phyloP scores from a whole-genome alignment of 2,113 vertebrate genomes.

The Oreotragus oreotragus region DNA sequence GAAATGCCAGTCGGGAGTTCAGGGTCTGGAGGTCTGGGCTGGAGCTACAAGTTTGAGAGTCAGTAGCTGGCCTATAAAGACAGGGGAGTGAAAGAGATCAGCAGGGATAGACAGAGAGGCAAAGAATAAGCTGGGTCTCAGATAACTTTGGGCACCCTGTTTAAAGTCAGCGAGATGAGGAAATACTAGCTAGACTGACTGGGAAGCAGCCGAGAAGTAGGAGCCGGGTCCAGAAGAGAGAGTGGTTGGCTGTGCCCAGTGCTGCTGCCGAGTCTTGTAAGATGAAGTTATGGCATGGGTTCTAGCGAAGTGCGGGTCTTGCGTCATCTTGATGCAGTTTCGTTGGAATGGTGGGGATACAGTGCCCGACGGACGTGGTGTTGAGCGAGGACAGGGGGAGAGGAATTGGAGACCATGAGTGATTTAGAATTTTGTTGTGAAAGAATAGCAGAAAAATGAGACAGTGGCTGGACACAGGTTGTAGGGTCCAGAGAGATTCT shows the following conservation, averaged over 20 bases:
- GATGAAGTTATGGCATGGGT: background rate
- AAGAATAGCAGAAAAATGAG: background rate
- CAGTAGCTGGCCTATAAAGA: background rate
- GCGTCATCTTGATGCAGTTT: background rate
- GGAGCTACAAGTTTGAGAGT: background rate
- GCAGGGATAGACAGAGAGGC: background rate
- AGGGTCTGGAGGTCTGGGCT: background rate
- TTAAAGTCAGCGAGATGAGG: background rate
- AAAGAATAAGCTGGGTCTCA: background rate
- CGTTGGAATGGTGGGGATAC: background rate
- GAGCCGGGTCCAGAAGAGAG: background rate
- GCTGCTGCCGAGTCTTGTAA: background rate
- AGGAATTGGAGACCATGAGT: background rate
- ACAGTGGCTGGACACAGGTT: background rate
- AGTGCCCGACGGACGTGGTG: background rate
- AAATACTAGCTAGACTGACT: background rate
- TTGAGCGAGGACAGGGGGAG: background rate
- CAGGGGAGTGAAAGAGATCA: background rate
- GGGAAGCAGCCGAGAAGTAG: background rate
- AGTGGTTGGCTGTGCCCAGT: background rate
- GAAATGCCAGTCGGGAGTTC: background rate
- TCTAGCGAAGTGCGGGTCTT: background rate
- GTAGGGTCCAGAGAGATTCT: background rate
- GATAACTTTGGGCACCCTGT: background rate
- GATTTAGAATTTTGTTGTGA: background rate